A percentile compares a stretch with the other conserved stretches of the same genome.
These are phyloP conservation scores for Olivierus martensii DNA, from an alignment of 1,140 invertebrate genomes.

Conservation along the genomic window DNA sequence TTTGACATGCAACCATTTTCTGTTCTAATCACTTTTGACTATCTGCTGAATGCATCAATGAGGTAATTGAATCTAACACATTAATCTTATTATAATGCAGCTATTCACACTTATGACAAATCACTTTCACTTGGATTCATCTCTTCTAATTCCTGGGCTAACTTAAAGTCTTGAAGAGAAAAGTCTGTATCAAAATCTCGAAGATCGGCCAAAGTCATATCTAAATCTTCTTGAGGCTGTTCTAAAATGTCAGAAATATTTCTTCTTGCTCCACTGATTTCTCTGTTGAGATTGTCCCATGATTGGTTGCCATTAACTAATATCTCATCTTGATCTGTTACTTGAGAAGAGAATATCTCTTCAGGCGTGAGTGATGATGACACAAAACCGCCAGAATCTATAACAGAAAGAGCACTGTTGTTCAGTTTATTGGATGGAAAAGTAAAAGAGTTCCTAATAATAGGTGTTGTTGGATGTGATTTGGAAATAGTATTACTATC, in stretches of 20 bases:
- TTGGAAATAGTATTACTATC: constrained; percentile 3
- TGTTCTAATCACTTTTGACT: too few relatives aligned
- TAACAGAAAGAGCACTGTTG: too few relatives aligned
- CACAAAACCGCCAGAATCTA: too few relatives aligned
- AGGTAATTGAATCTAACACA: too few relatives aligned
- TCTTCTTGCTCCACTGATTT: constrained; percentile 4
- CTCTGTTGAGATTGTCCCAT: constrained; percentile 1
- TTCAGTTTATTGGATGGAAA: too few relatives aligned
- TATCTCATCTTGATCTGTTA: constrained; percentile 1
- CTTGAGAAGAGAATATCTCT: not conserved
- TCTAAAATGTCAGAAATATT: constrained; percentile 12
- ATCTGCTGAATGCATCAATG: too few relatives aligned
- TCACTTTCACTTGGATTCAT: too few relatives aligned
- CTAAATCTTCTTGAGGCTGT: constrained; percentile 19
- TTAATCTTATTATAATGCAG: too few relatives aligned
- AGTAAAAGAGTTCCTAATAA: constrained; percentile 13
- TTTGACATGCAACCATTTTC: too few relatives aligned
- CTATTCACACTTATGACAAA: too few relatives aligned
- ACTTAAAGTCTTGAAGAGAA: constrained; percentile 13
- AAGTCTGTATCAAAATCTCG: constrained; percentile 23
- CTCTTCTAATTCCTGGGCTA: constrained; percentile 16
- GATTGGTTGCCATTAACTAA: not conserved
- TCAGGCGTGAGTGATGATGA: too few relatives aligned
- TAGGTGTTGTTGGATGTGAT: constrained; percentile 18
- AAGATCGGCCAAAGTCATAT: constrained; percentile 21